Evolutionary conservation across 2,888 invertebrate genomes (phyloP).

Genomic region (Ophonus ardosiacus): DNA sequence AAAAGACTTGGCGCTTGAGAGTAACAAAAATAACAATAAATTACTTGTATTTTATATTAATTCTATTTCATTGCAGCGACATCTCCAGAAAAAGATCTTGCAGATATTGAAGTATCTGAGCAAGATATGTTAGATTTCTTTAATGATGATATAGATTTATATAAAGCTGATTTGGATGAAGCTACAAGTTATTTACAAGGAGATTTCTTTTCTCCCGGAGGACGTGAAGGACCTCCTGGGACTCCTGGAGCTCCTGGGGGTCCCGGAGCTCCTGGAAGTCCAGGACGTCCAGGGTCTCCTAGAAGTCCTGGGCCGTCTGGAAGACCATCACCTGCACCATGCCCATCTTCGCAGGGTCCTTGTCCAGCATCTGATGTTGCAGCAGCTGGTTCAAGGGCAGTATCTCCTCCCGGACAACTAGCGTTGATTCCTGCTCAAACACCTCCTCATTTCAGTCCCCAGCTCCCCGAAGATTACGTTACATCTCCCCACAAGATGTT

Average conservation of each 20-base stretch:
- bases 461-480: background rate
- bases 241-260: background rate
- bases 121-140: constrained; percentile 47
- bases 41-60: background rate
- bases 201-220: constrained; percentile 6
- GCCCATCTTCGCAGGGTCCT: background rate
- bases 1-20: constrained; percentile 64
- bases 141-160: constrained; percentile 26
- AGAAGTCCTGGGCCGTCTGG: background rate
- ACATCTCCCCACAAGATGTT: constrained; percentile 11
- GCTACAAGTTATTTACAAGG: constrained; percentile 38
- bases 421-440: background rate
- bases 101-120: constrained; percentile 37
- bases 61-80: background rate
- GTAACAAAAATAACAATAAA: background rate
- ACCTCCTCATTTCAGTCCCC: background rate
- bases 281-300: background rate
- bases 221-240: background rate
- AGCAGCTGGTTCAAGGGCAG: background rate
- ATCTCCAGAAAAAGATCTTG: constrained; percentile 12
- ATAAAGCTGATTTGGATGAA: constrained; percentile 27
- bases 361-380: background rate
- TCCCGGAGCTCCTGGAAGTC: background rate
- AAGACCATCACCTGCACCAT: background rate
- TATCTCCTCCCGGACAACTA: too few relatives aligned